These are phyloP conservation scores for Laticauda laticaudata DNA, from an alignment of 2,113 vertebrate species.

Conservation along the genomic window DNA sequence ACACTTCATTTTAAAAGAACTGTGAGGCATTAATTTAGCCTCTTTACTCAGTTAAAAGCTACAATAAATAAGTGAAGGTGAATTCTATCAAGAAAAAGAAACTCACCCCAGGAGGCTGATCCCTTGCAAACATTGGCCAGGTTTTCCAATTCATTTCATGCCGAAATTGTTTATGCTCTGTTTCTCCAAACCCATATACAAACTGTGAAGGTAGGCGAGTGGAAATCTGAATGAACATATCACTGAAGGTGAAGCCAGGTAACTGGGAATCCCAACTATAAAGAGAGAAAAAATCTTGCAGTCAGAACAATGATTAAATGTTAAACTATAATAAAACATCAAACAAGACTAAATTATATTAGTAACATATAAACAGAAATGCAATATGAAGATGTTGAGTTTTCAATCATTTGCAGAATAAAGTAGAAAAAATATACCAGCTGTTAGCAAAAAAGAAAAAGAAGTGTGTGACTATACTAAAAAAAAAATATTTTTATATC, in stretches of 20 bases:
- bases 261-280: slow-evolving; percentile 86
- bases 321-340: background rate
- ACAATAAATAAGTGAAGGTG: background rate
- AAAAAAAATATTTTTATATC: background rate
- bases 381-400: background rate
- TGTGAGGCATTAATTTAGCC: background rate
- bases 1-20: background rate
- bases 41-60: background rate
- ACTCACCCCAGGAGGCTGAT: slow-evolving; percentile 81
- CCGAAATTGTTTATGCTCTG: slow-evolving; percentile 74
- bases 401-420: background rate
- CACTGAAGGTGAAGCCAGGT: slow-evolving; percentile 87
- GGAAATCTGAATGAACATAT: slow-evolving; percentile 91
- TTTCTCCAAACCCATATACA: slow-evolving; percentile 89
- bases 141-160: slow-evolving; percentile 70
- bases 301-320: background rate
- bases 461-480: background rate
- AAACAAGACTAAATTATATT: background rate
- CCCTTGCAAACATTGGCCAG: slow-evolving; percentile 77
- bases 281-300: slow-evolving; percentile 5
- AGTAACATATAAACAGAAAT: background rate
- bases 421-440: background rate
- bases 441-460: background rate
- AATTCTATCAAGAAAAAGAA: background rate
- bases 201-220: slow-evolving; percentile 80